Base-by-base conservation (phyloP, 2,113 vertebrate species). In the Gallinago undulata region DNA sequence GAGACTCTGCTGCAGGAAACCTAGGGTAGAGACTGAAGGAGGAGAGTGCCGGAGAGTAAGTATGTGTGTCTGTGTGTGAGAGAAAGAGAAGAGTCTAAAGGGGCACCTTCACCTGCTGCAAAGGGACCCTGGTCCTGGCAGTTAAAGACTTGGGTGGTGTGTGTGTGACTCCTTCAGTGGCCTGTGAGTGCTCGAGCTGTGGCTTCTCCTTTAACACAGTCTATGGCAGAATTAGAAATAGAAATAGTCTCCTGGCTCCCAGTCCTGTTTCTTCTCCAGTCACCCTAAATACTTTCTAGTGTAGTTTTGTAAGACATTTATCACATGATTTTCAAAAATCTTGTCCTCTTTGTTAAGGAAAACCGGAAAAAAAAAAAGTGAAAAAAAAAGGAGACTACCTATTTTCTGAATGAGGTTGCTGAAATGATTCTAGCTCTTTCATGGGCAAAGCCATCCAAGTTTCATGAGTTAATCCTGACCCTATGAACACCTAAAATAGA, bases 171-270 rank as follows among this genome's bases (percentile, higher is more conserved):
- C 28, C 63, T 31, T 43, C 39, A 66, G 10, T 10, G 19, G 39
- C 3, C 9, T 66, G 12, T 10, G 63, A 66, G 17, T 43, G 63
- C 39, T 66, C 6, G 1, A 28, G 39, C 28, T 43, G 63, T 3
- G 3, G 39, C 39, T 43, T 31, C 63, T 66, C 39, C 63, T 63
- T 41, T 63, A 63, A 63, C 8, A 28, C 27, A 41, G 37, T 41
- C 89, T 76, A 39, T 87, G 74, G 90, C 89, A 94, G 88, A 68
- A 95, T 86, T 92, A 95, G 96, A 96, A 96, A 97, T 95, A 96
- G 96, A 96, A 95, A 92, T 78, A 68, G 92, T 96, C 96, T 96
- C 91, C 94, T 94, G 92, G 91, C 96, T 96, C 94, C 82, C 94
- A 94, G 96, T 95, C 89, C 87, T 95, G 74, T 89, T 94, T 94